Base-by-base conservation (phyloP, 2,113 vertebrate genomes). In the Lanius collurio region DNA sequence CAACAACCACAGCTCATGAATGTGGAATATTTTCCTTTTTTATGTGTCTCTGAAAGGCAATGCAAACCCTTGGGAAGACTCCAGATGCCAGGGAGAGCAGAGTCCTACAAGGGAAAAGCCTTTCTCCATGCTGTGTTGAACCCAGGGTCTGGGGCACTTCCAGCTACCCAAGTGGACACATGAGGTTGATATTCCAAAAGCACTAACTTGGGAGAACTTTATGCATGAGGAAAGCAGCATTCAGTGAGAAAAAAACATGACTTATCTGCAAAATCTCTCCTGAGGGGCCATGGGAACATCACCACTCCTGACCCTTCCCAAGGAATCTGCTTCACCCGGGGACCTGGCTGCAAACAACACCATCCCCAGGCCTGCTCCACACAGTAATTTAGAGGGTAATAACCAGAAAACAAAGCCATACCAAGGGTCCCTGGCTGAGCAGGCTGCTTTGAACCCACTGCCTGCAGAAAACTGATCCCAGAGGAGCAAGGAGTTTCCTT, bases 331-430 rank as follows among this genome's bases (percentile, higher is more conserved):
- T 49, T 33, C 3, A 0, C 31, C 41, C 0, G 0, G 37, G 20
- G 11, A 10, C 30, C 14, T 9, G 2, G 0, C 27, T 41, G 49
- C 67, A 33, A 52, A 31, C n/a, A 21, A 0, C 7, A 0, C 10
- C 1, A 2, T 15, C 14, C 52, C 49, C 83, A 57, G 62, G 55
- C 59, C 62, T 2, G 2, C 57, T 52, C 37, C 46, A 20, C 15
- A 4, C 39, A 4, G 4, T 0, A 0, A 31, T 56, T 70, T 64
- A 5, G 50, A 71, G 35, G 31, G 35, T 16, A 21, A 46, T 39
- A 75, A 21, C 4, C 41, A 56, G 57, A 21, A 71, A 55, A 14
- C 22, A 30, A 65, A 74, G 41, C n/a, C 2, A 4, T 30, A 18
- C 5, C 1, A 2, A 53, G 41, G 49, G 35, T 9, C 30, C 9